phyloP scores from a whole-genome alignment of 2,888 invertebrate genomes.

The Morinoia aosen region DNA sequence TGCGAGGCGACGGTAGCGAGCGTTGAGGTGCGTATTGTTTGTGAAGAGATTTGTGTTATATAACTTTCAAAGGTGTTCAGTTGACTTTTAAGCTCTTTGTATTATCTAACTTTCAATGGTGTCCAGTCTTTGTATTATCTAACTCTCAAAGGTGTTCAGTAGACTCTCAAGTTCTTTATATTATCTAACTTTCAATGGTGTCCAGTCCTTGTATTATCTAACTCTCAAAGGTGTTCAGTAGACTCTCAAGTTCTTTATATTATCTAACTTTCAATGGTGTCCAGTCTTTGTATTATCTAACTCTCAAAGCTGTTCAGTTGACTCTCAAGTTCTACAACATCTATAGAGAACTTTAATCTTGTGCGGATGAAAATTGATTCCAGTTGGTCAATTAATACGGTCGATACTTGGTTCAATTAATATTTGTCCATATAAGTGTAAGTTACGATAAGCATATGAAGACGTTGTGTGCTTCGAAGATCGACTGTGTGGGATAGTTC shows the following conservation, averaged over 20 bases:
- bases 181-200: not conserved
- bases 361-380: too few species aligned
- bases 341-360: too few species aligned
- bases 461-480: too few species aligned
- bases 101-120: not conserved
- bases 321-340: too few species aligned
- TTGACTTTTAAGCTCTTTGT: not conserved
- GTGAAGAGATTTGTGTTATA: not conserved
- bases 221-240: not conserved
- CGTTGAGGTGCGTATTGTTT: not conserved
- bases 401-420: too few species aligned
- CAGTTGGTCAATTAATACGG: too few species aligned
- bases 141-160: not conserved
- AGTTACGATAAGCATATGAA: too few species aligned
- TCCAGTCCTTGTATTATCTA: not conserved
- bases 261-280: not conserved
- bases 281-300: not conserved
- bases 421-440: too few species aligned
- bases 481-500: not conserved
- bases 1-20: constrained; percentile 27
- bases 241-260: too few species aligned
- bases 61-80: not conserved
- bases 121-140: not conserved
- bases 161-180: too few species aligned
- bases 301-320: not conserved